phyloP scores from a whole-genome alignment of 2,113 vertebrate genomes.

The Struthidea cinerea region DNA sequence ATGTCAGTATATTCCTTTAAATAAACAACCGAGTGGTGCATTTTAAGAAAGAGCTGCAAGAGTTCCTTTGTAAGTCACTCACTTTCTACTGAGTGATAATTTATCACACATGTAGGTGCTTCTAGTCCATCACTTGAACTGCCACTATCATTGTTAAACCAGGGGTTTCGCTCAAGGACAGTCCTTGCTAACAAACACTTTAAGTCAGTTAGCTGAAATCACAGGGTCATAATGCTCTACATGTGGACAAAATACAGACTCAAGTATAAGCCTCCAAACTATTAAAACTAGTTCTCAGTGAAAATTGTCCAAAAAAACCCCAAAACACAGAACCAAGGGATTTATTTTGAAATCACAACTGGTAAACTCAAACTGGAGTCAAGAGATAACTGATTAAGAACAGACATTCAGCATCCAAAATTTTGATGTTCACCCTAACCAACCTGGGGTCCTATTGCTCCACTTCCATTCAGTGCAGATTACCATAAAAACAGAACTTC shows the following conservation, averaged over 20 bases:
- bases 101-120: background rate
- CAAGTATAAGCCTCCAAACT: background rate
- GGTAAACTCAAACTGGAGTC: background rate
- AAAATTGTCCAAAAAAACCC: background rate
- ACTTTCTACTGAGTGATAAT: background rate
- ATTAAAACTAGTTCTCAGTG: background rate
- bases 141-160: background rate
- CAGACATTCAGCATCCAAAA: background rate
- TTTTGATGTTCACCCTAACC: background rate
- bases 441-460: background rate
- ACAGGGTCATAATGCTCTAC: background rate
- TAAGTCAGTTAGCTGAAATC: background rate
- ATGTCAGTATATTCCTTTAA: background rate
- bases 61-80: background rate
- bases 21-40: background rate
- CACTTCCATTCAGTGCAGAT: background rate
- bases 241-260: background rate
- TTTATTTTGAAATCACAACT: background rate
- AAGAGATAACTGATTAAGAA: background rate
- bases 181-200: background rate
- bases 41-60: background rate
- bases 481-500: background rate
- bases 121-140: background rate
- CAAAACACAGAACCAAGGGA: background rate
- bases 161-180: background rate